Evolutionary conservation across 2,797 vertebrate species (phyloP), one percentile per base, ranked within the genome.

Genomic region (Anguilla pacifica): DNA sequence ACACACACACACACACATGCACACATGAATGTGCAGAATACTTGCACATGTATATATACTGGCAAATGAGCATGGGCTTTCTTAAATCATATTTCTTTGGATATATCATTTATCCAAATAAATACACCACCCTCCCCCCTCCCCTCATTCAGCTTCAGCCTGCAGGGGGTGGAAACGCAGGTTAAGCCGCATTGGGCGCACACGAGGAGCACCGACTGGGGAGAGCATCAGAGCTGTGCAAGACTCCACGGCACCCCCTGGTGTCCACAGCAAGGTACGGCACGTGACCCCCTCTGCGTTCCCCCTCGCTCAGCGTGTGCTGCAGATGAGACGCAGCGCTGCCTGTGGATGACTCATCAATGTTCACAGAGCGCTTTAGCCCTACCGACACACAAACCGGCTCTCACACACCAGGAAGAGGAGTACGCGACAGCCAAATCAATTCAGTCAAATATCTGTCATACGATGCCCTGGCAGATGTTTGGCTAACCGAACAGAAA

Each of bases 361-460:
- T 79, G 35, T 46, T 51, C 11, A 15, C 17, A n/a, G 43, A n/a
- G 4, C 43, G 22, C 43, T 25, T n/a, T 11, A 6, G 77, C 22
- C 46, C 19, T 7, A 15, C 51, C 11, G 51, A 53, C 11, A 81
- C n/a, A n/a, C 22, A 46, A 49, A 51, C 46, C 46, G 7, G 6
- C 39, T 25, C n/a, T 57, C 57, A 0, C 77, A 67, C 17, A n/a
- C 82, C 53, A 0, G 31, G 17, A 84, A 39, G 39, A 39, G 39
- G 39, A 81, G 79, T 87, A 64, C 89, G 51, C 46, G 39, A 28
- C 51, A 77, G 88, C 86, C 85, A 88, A 88, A 91, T 83, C 55
- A 89, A 57, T 90, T 83, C 72, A 87, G 64, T 35, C 46, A 84
- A 88, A 89, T 86, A 91, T 84, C 15, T 84, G 83, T 13, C 55